Evolutionary conservation across 1,140 invertebrate species (phyloP), one percentile per base, ranked within the genome.

Genomic region (Diachasmimorpha longicaudata): DNA sequence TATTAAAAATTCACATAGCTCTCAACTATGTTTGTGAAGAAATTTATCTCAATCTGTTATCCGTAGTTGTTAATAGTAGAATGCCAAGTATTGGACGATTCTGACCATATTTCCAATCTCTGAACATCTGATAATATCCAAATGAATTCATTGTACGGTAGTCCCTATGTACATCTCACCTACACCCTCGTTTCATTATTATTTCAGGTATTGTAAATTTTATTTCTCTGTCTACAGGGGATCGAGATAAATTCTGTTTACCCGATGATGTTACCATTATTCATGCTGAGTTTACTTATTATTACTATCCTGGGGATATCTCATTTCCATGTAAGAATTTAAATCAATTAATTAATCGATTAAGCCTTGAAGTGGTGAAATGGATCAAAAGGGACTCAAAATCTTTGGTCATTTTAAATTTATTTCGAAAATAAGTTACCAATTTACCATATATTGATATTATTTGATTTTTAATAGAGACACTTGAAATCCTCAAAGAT

Each of bases 221-320:
- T 72, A 70, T 78, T 71, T 68, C 58, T 75, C 75, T 79, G 67
- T 84, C 82, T 77, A 25, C 87, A 92, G 96, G 96, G 73, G 97
- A 98, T 87, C 93, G 95, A 85, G 95, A 93, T 81, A 91, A 92
- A 63, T 93, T 96, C 79, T 93, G 93, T 66, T 90, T 98, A 79
- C 97, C 97, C 9, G 93, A 94, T 48, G 96, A 98, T 84, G 94
- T 96, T 76, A 95, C 95, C 46, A 93, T 97, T 55, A 83, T 99
- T 39, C 98, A 99, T 89, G 93, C 97, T 3, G 98, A 99, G 85
- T 96, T 98, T 81, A 98, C 97, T 0, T 96, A 97, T 83, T 99
- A 98, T 89, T 99, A 98, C 87, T 99, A 98, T 90, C 97, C 97
- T 11, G 96, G 96, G 66, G 96, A 97, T 83, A 93, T 96, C 55